Percentiles rank a stretch among this genome's conserved stretches.
Conservation (phyloP, 2,113 vertebrate species). For the Eira barbara region DNA sequence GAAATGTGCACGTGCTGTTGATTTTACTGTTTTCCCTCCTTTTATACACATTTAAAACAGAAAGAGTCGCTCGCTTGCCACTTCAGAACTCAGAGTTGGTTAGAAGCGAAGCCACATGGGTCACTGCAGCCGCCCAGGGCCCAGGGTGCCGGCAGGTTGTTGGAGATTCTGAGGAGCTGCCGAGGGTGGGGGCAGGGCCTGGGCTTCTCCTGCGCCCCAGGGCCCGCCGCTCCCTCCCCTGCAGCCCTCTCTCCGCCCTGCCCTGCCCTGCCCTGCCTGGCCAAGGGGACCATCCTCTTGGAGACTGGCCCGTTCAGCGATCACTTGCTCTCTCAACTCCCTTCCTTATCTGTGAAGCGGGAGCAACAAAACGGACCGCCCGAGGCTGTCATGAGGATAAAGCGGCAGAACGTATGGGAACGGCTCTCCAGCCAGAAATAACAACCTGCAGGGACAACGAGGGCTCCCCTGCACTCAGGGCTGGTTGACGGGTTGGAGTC, state of each 20-base stretch:
- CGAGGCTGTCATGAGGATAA: neutral
- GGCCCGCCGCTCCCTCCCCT: neutral
- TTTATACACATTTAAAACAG: neutral
- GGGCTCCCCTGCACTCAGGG: neutral
- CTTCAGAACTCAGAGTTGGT: neutral
- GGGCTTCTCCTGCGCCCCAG: neutral
- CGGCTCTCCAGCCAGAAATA: neutral
- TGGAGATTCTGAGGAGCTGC: neutral
- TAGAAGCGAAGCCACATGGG: rapidly evolving
- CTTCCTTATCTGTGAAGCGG: neutral
- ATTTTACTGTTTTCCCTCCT: neutral
- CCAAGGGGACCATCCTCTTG: neutral
- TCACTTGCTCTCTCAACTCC: neutral
- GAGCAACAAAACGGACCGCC: neutral
- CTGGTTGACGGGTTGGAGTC: neutral
- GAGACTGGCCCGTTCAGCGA: neutral
- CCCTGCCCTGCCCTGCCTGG: neutral
- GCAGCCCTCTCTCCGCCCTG: no score
- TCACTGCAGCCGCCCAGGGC: rapidly evolving
- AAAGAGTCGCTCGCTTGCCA: neutral
- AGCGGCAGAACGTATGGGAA: neutral
- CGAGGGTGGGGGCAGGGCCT: neutral
- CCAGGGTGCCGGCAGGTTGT: neutral
- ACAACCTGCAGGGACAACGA: neutral
- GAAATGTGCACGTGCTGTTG: neutral